Base-by-base conservation (phyloP, 2,888 invertebrate genomes). In the Lacanobia oleracea region DNA sequence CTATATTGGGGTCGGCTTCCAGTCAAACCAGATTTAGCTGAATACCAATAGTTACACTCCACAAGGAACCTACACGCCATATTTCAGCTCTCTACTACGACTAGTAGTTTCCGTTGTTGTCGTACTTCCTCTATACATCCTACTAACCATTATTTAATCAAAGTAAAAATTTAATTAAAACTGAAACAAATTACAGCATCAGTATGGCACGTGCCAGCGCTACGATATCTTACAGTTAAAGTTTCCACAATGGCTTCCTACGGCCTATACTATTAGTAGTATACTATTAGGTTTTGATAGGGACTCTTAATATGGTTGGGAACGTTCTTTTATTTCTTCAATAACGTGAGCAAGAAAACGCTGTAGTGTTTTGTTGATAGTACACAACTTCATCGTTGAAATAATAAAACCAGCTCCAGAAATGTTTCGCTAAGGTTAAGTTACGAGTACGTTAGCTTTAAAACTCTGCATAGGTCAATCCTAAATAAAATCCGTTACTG, bases 191-290 rank as follows among this genome's bases (percentile, higher is more conserved):
- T 65, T 23, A 56, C 56, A 43, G 45, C 21, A 51, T 50, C 16
- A 45, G 37, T 18, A 48, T 45, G 40, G 50, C 53, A 45, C 54
- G 48, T 40, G 54, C 53, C 27, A 21, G 60, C n/a, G 21, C 12
- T 45, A 37, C 60, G 37, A 64, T 64, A 70, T 60, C 57, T 57
- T 48, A 37, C 56, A 57, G 27, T 57, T 57, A 59, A 76, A 62
- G 43, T 59, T 66, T 53, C 9, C 57, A 72, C 61, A 33, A 37
- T 54, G 10, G 40, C 33, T 66, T 50, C 37, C n/a, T n/a, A 51
- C 56, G 43, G 23, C 48, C 50, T 57, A n/a, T 59, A 62, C 18
- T 27, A 59, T 40, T 53, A 40, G 57, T 53, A 77, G n/a, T n/a
- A n/a, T n/a, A n/a, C n/a, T n/a, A n/a, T n/a, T n/a, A n/a, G n/a